Base-by-base conservation (phyloP, 1,140 invertebrate genomes). In the Habropoda laboriosa region DNA sequence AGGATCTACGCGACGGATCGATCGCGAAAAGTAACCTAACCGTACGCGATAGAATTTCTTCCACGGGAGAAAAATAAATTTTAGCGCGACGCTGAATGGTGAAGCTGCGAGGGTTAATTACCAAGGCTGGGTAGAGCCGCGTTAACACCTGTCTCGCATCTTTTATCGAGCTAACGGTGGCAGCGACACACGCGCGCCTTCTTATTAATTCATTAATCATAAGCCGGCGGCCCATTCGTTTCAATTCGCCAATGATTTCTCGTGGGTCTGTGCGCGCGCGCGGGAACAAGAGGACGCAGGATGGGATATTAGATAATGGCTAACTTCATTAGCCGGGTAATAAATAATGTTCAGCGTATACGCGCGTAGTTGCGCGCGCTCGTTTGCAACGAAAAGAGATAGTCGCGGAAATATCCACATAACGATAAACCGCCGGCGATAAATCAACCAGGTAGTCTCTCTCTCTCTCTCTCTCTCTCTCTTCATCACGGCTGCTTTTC, bases 151-250 rank as follows among this genome's bases (percentile, higher is more conserved):
- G 83, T 80, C 81, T 55, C 42, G 55, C 45, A 35, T 47, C 71
- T 51, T 67, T 76, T 57, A 61, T 76, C 70, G 53, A 21, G 71
- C 70, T 32, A 61, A 61, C 82, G 60, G 77, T 74, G 82, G 81
- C 49, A 72, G 57, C 82, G 35, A 79, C 76, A 40, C 18, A 18
- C 40, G 61, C 45, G 71, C 66, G 45, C 38, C 49, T 85, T 78
- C 76, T 85, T 80, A 83, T 84, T 84, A 76, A 80, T 80, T 80
- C 83, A 85, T 85, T 85, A 85, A 85, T 85, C 83, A 85, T 84
- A 80, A 75, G 49, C 35, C 57, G n/a, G 63, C 66, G 73, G 60
- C 80, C 30, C 58, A 30, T 68, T 45, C 70, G 60, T 71, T 75
- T 53, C 63, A 67, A 83, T 76, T 47, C 66, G 53, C 61, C 49